Evolutionary conservation across 2,888 invertebrate species (phyloP).

Genomic region (Meganola albula): DNA sequence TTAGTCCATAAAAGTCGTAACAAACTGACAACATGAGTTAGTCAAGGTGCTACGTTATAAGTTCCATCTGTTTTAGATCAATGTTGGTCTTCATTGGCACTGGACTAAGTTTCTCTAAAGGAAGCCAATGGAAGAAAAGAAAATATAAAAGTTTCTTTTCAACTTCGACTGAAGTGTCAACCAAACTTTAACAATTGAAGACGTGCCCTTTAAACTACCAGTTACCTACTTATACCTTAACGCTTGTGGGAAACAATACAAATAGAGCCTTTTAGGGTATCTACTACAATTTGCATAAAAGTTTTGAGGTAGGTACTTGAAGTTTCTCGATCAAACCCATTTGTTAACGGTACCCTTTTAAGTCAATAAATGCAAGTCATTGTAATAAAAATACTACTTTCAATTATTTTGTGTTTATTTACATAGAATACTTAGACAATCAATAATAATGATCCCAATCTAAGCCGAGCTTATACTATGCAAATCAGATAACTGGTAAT

Average conservation of each 20-base stretch:
- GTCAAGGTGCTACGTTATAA: no score
- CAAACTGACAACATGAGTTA: slow-evolving; percentile 27
- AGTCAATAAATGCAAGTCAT: slow-evolving; percentile 21
- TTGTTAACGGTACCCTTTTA: slow-evolving; percentile 22
- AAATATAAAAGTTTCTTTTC: slow-evolving; percentile 47
- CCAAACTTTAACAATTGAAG: slow-evolving; percentile 46
- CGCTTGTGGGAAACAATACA: slow-evolving; percentile 10
- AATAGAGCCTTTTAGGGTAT: slow-evolving; percentile 8
- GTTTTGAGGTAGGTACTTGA: no score
- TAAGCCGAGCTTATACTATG: no score
- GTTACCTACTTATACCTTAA: neutral
- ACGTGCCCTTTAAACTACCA: slow-evolving; percentile 9
- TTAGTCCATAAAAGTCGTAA: slow-evolving; percentile 21
- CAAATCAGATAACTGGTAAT: no score
- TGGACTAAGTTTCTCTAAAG: slow-evolving; percentile 40
- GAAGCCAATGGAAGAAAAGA: slow-evolving; percentile 48
- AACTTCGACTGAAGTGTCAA: slow-evolving; percentile 54
- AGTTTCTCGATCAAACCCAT: slow-evolving; percentile 16
- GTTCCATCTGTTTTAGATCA: slow-evolving; percentile 44
- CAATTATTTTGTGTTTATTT: slow-evolving; percentile 10
- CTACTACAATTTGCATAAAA: slow-evolving; percentile 24
- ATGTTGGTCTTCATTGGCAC: slow-evolving; percentile 46
- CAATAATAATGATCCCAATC: no score
- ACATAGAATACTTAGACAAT: no score
- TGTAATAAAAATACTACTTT: slow-evolving; percentile 13